Evolutionary conservation across 2,888 invertebrate species (phyloP).

Genomic region (Nowickia ferox): DNA sequence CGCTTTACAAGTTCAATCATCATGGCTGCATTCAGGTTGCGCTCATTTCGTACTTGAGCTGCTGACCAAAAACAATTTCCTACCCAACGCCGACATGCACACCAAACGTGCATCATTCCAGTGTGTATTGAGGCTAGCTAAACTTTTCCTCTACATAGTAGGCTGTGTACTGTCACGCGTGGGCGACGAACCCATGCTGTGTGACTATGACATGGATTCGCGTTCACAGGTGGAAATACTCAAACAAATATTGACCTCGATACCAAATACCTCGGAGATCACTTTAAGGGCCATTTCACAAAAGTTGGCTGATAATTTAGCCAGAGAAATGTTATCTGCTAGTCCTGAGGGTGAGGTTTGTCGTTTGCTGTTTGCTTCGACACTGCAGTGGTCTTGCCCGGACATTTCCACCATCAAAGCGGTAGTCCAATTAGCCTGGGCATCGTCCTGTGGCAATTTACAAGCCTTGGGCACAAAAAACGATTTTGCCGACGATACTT

Average conservation of each 20-base stretch:
- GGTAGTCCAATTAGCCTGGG: constrained; percentile 91
- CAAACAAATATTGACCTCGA: constrained; percentile 91
- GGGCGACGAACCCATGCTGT: constrained; percentile 85
- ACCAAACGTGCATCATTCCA: constrained; percentile 92
- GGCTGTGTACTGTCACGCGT: constrained; percentile 90
- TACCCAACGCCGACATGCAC: constrained; percentile 90
- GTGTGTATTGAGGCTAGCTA: constrained; percentile 93
- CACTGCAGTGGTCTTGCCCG: constrained; percentile 88
- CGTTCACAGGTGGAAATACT: constrained; percentile 86
- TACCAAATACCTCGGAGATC: constrained; percentile 92
- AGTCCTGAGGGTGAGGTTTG: constrained; percentile 84
- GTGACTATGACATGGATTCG: constrained; percentile 83
- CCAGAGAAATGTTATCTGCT: constrained; percentile 86
- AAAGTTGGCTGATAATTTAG: constrained; percentile 91
- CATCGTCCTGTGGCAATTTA: constrained; percentile 89
- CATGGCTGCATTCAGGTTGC: constrained; percentile 86
- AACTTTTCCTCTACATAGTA: constrained; percentile 93
- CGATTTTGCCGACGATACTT: constrained; percentile 83
- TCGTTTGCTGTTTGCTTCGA: constrained; percentile 84
- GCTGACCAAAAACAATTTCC: constrained; percentile 92
- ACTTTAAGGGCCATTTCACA: constrained; percentile 92
- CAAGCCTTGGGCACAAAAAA: constrained; percentile 87
- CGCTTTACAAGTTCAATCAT: constrained; percentile 85
- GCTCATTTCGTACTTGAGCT: constrained; percentile 89
- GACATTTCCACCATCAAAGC: constrained; percentile 89